These are phyloP conservation scores for Cariama cristata DNA, from an alignment of 2,113 vertebrate species.

Conservation along the genomic window DNA sequence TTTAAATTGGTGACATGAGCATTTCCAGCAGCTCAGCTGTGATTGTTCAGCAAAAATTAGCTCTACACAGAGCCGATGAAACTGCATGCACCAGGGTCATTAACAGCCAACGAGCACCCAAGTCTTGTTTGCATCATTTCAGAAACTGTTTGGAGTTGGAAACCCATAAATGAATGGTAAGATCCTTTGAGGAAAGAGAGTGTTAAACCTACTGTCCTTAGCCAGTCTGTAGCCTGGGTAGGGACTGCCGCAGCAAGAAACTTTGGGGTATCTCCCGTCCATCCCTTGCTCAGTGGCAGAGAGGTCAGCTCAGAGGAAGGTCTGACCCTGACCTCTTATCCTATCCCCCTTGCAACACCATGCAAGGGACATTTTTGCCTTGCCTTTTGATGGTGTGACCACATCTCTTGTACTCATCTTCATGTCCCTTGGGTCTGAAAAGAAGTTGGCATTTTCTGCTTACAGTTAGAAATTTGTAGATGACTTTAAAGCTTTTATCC, in stretches of 20 bases:
- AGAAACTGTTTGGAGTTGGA: not conserved
- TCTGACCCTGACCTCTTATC: not conserved
- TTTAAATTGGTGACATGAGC: not conserved
- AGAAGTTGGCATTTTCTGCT: not conserved
- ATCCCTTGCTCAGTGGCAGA: not conserved
- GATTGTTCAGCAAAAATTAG: constrained; percentile 7
- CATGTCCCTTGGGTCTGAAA: not conserved
- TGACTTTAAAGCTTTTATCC: not conserved
- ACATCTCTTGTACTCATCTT: not conserved
- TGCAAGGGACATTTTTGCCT: not conserved
- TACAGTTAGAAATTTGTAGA: not conserved
- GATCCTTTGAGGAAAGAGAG: not conserved
- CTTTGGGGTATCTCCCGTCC: not conserved
- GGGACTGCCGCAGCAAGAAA: not conserved
- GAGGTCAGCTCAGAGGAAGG: not conserved
- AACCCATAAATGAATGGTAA: not conserved
- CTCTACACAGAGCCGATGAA: not conserved
- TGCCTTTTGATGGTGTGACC: not conserved
- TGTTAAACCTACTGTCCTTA: not conserved
- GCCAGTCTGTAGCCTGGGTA: not conserved
- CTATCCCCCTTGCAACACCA: not conserved
- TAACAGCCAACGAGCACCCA: not conserved
- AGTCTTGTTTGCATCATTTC: not conserved
- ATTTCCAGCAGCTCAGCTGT: not conserved
- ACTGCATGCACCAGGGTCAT: not conserved